Percentiles rank a stretch among this genome's conserved stretches.
Evolutionary conservation across 1,140 invertebrate species (phyloP).

Genomic region (Phenacoccus solenopsis): DNA sequence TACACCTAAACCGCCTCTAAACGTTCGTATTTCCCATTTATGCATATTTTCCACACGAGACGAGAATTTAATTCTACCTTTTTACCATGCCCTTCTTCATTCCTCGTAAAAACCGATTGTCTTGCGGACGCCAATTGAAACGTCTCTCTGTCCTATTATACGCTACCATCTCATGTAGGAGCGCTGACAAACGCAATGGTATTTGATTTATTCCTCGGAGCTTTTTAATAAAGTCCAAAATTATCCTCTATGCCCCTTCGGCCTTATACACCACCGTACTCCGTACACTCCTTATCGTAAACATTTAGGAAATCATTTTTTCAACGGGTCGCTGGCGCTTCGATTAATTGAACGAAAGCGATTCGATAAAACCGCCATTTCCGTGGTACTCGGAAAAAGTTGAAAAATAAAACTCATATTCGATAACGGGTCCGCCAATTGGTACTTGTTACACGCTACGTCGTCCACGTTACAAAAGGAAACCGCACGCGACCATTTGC

Average conservation of each 20-base stretch:
- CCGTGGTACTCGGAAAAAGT: not conserved
- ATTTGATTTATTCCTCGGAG: not conserved
- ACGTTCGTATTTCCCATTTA: slow-evolving; percentile 11
- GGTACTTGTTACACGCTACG: not conserved
- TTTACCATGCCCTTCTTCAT: not conserved
- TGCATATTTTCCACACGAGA: slow-evolving; percentile 16
- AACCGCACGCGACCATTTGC: too few relatives aligned
- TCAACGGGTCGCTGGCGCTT: not conserved
- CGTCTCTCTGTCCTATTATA: not conserved
- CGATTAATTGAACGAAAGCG: not conserved
- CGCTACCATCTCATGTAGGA: not conserved
- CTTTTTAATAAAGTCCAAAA: too few relatives aligned
- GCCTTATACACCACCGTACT: not conserved
- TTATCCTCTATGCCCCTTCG: not conserved
- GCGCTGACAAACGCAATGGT: not conserved
- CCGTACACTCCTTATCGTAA: not conserved
- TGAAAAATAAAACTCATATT: not conserved
- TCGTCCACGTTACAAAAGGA: too few relatives aligned
- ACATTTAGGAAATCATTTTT: slow-evolving; percentile 1
- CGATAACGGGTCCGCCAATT: too few relatives aligned
- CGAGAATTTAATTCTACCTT: slow-evolving; percentile 16
- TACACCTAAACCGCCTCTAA: slow-evolving; percentile 15
- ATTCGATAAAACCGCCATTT: not conserved
- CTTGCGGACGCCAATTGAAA: not conserved
- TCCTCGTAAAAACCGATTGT: not conserved